Evolutionary conservation across 2,888 invertebrate genomes (phyloP), one percentile per base, ranked within the genome.

Genomic region (Tachina lurida): DNA sequence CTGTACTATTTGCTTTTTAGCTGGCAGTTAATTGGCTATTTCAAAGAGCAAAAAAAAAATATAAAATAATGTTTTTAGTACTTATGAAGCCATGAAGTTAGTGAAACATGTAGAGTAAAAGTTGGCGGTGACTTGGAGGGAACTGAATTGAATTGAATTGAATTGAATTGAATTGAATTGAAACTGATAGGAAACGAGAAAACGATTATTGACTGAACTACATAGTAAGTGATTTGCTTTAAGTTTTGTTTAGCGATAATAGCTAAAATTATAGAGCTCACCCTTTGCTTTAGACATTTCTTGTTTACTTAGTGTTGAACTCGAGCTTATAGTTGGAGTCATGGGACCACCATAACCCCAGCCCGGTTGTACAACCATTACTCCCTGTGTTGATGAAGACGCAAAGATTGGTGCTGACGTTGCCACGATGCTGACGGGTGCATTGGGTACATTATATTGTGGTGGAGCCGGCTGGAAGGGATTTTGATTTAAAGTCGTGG

Each of bases 231-330:
- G 63, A 81, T 71, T 79, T 68, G 65, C 84, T 77, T 65, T 56
- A 54, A 56, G 47, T 73, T 31, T 83, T 81, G 74, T 88, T 89
- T 89, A 89, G 89, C 89, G 80, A 89, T 89, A 88, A 87, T 88
- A 88, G 89, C 89, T 87, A 88, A 88, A 88, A 87, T 84, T 78
- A 83, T 90, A 88, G 89, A 89, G 90, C 91, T 91, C 91, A 91
- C 91, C 91, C 90, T 91, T 90, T 85, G 90, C 88, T 73, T 73
- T 74, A 56, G 84, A 89, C 88, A 89, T 88, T 45, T 52, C 77
- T 76, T 79, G 86, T 56, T 79, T 83, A 79, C 17, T 76, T 67
- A 76, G 54, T 70, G 83, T 60, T 58, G 67, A 31, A 83, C 52
- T 87, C 85, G 73, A 73, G 52, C 71, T 83, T 65, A 73, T 60